Evolutionary conservation across 1,140 invertebrate species (phyloP), one percentile per base, ranked within the genome.

Genomic region (Danaus melanippus): DNA sequence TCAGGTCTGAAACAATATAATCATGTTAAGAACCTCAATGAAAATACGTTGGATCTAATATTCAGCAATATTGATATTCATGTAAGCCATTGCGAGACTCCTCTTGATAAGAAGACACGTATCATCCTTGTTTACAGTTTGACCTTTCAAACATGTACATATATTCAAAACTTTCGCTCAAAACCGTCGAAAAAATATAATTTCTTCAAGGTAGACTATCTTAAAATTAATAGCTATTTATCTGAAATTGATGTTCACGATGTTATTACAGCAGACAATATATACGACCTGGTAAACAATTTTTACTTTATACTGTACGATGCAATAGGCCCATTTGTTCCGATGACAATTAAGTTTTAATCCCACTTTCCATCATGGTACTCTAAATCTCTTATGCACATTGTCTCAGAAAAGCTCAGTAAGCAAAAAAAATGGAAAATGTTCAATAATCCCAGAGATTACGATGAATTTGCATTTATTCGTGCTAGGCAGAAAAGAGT

Each of bases 151-250:
- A 21, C 5, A 21, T 21, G 17, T n/a, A n/a, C n/a, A n/a, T 43
- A 43, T 10, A 43, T 43, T 43, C 42, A 43, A 43, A 10, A 43
- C 10, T 10, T 43, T 10, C 10, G 11, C 42, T 43, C 42, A 43
- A 48, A 48, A 21, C 46, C 46, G 9, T 8, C 32, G 32, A 9
- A 9, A 15, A 48, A 48, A 48, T 21, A 9, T 21, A 32, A 48
- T 48, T 48, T 48, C 12, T 48, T 48, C 11, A 48, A 48, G 15
- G 46, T 1, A 21, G 46, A 48, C 11, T 48, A 48, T 11, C 10
- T 21, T 32, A 17, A 48, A 9, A 15, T 48, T 8, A 21, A 48
- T 21, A 21, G 10, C 10, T 11, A 43, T 7, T 11, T 43, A 10
- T 43, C 42, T 10, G 11, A 43, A 43, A 43, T 43, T 9, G 17